Conservation (phyloP, 2,888 invertebrate species). For the Zaprionus obscuricornis region DNA sequence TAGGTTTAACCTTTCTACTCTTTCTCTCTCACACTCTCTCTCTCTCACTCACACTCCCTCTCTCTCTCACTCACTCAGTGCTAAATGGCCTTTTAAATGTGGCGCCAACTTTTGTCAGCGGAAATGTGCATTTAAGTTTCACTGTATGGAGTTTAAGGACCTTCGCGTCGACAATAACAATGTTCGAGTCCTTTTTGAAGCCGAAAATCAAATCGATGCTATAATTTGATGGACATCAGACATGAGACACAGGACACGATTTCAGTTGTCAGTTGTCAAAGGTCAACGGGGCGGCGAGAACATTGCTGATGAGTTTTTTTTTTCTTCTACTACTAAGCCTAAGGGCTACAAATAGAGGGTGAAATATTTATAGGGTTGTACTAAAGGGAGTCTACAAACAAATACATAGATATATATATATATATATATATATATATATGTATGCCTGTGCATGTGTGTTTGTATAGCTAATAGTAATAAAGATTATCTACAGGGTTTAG, state of each 20-base stretch:
- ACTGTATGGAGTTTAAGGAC: constrained; percentile 48
- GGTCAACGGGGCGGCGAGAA: constrained; percentile 57
- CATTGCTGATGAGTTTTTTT: constrained; percentile 36
- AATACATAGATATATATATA: no score
- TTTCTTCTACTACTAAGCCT: no score
- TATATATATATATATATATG: no score
- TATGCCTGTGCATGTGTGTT: constrained; percentile 1
- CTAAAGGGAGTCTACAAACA: no score
- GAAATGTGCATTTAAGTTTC: constrained; percentile 51
- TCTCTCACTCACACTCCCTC: neutral
- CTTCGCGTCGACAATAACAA: constrained; percentile 32
- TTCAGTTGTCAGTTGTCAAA: constrained; percentile 58
- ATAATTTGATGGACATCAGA: constrained; percentile 48
- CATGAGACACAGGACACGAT: constrained; percentile 33
- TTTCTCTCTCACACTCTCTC: neutral
- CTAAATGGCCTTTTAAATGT: constrained; percentile 53
- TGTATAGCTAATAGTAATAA: constrained; percentile 7
- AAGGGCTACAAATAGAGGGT: neutral
- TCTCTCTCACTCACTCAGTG: no score
- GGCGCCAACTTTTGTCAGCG: constrained; percentile 40
- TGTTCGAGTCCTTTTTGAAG: constrained; percentile 2
- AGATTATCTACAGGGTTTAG: constrained; percentile 11
- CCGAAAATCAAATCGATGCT: constrained; percentile 39
- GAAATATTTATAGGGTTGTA: neutral
- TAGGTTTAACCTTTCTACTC: constrained; percentile 33